A percentile compares a stretch with the other conserved stretches of the same genome.
These are phyloP conservation scores for Peromyscus aztecus DNA, from an alignment of 2,797 vertebrate genomes.

Conservation along the genomic window DNA sequence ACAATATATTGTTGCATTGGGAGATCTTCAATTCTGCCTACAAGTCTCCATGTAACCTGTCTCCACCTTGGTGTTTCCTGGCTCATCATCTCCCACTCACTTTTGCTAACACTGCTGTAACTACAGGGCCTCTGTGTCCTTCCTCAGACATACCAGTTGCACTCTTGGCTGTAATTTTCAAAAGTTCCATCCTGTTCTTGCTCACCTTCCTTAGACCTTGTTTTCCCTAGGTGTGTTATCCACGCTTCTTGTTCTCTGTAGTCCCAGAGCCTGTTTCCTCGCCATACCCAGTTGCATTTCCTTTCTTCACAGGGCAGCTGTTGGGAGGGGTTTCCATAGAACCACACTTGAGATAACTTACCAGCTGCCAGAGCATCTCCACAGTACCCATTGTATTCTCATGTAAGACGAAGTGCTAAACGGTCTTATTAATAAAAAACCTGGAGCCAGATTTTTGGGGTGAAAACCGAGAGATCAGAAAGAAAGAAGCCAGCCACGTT, in stretches of 20 bases:
- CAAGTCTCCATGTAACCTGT: background rate
- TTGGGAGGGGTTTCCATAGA: background rate
- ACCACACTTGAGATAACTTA: background rate
- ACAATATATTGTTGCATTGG: constrained; percentile 2
- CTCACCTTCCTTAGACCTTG: background rate
- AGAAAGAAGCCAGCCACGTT: no score
- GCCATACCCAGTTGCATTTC: background rate
- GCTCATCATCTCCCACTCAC: background rate
- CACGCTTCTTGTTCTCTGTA: background rate
- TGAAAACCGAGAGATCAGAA: no score
- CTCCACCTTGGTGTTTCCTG: background rate
- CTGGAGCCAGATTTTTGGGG: no score
- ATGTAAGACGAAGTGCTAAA: background rate
- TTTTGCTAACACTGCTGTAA: background rate
- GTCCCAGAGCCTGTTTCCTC: background rate
- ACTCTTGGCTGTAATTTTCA: background rate
- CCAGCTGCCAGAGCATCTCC: background rate
- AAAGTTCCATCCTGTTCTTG: background rate
- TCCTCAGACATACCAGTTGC: background rate
- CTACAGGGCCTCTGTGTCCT: background rate
- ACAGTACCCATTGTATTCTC: background rate
- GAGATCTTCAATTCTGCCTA: background rate
- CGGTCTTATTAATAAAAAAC: no score
- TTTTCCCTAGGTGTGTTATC: background rate
- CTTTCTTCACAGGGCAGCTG: background rate